Percentiles rank a stretch among this genome's conserved stretches.
These are phyloP conservation scores for Tupiocoris notatus DNA, from an alignment of 2,888 invertebrate genomes.

Conservation along the genomic window DNA sequence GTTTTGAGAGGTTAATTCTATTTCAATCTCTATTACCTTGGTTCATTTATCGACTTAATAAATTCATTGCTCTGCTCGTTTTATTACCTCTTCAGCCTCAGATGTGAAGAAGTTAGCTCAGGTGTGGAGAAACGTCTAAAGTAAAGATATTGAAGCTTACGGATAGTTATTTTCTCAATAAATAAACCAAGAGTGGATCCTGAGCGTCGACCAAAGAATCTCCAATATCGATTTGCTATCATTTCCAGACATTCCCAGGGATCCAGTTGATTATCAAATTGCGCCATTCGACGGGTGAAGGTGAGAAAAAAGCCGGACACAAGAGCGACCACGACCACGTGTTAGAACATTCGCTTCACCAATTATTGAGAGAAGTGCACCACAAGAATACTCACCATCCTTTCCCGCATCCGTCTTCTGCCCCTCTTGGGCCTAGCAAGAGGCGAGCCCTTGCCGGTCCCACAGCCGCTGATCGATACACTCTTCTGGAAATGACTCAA, in stretches of 20 bases:
- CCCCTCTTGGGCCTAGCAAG: slow-evolving; percentile 89
- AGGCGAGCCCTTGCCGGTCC: slow-evolving; percentile 88
- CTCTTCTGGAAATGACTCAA: slow-evolving; percentile 85
- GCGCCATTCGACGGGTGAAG: slow-evolving; percentile 64
- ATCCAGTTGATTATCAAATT: slow-evolving; percentile 89
- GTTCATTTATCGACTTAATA: too few species aligned
- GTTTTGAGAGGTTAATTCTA: too few species aligned
- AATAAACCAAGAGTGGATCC: too few species aligned
- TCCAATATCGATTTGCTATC: too few species aligned
- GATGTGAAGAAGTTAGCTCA: too few species aligned
- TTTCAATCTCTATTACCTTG: too few species aligned
- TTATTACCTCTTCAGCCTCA: too few species aligned
- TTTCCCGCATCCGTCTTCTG: slow-evolving; percentile 92
- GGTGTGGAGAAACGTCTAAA: too few species aligned
- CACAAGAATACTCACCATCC: slow-evolving; percentile 90
- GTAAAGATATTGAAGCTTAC: too few species aligned
- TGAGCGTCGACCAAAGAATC: too few species aligned
- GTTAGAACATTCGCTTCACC: slow-evolving; percentile 94
- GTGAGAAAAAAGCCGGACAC: slow-evolving; percentile 48
- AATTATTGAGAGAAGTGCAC: slow-evolving; percentile 87
- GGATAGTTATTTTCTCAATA: too few species aligned
- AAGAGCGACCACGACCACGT: slow-evolving; percentile 89
- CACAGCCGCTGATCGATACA: slow-evolving; percentile 81
- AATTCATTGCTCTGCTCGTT: too few species aligned
- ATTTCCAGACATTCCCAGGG: slow-evolving; percentile 83